phyloP scores from a whole-genome alignment of 2,797 vertebrate species.

The Morus bassanus region DNA sequence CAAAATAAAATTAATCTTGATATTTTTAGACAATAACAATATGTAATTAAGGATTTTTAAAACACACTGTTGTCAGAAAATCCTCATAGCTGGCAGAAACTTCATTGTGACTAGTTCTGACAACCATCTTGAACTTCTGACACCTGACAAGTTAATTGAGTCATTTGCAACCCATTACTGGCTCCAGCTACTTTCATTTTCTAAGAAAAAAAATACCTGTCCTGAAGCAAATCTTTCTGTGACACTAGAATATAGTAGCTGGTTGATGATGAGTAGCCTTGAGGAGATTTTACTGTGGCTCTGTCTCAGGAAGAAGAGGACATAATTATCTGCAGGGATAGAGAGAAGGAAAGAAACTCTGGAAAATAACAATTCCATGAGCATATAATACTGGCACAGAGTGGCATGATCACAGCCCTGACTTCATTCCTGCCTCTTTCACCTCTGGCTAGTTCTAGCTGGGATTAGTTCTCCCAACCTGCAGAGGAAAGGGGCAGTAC shows the following conservation, averaged over 20 bases:
- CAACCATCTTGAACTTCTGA: background rate
- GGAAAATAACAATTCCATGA: background rate
- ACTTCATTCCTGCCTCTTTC: background rate
- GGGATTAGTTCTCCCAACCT: background rate
- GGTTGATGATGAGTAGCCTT: background rate
- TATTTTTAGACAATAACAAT: background rate
- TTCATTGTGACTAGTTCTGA: background rate
- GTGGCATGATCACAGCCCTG: background rate
- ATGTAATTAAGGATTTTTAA: background rate
- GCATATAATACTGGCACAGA: background rate
- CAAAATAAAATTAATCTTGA: background rate
- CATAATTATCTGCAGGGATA: background rate
- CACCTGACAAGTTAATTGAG: background rate
- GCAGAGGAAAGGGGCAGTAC: background rate
- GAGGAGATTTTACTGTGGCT: background rate
- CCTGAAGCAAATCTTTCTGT: background rate
- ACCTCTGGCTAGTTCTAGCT: background rate
- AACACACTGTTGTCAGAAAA: background rate
- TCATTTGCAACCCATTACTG: background rate
- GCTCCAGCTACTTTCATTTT: slow-evolving; percentile 3
- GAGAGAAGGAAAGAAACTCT: background rate
- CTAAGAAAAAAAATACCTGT: background rate
- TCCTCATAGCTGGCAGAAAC: background rate
- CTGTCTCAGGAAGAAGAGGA: background rate
- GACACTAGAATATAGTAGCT: background rate